phyloP scores from a whole-genome alignment of 2,113 vertebrate species.

The Tragelaphus strepsiceros region DNA sequence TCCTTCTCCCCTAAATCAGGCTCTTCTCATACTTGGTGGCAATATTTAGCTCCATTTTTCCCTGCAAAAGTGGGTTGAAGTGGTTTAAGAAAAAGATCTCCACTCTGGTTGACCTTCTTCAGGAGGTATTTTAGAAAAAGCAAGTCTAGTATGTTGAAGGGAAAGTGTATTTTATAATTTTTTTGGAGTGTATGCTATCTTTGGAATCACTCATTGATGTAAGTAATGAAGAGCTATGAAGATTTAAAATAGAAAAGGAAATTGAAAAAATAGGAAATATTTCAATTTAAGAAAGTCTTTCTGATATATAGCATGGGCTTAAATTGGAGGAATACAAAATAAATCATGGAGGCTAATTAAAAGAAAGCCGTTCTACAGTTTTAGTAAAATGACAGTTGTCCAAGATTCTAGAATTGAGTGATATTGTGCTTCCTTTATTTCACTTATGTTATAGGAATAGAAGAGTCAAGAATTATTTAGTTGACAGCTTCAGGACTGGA shows the following conservation, averaged over 20 bases:
- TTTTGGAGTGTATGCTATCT: neutral
- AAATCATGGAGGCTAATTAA: neutral
- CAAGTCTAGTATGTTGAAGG: neutral
- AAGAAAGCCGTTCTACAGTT: neutral
- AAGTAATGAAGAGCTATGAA: neutral
- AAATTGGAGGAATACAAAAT: neutral
- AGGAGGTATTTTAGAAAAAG: neutral
- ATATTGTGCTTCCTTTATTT: neutral
- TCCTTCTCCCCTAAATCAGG: neutral
- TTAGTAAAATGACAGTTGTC: neutral
- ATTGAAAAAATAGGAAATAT: neutral
- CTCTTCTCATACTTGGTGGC: neutral
- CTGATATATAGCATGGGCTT: neutral
- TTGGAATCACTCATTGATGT: neutral
- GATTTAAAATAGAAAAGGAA: neutral
- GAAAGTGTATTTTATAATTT: neutral
- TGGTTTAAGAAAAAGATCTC: neutral
- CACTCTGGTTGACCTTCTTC: neutral
- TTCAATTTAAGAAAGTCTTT: neutral
- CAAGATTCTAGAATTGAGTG: neutral
- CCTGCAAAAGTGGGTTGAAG: neutral
- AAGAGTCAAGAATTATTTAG: neutral
- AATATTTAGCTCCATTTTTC: neutral
- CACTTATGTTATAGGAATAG: neutral
- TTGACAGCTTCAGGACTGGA: neutral